Base-by-base conservation (phyloP, 2,113 vertebrate species). In the Myrmecobius fasciatus region DNA sequence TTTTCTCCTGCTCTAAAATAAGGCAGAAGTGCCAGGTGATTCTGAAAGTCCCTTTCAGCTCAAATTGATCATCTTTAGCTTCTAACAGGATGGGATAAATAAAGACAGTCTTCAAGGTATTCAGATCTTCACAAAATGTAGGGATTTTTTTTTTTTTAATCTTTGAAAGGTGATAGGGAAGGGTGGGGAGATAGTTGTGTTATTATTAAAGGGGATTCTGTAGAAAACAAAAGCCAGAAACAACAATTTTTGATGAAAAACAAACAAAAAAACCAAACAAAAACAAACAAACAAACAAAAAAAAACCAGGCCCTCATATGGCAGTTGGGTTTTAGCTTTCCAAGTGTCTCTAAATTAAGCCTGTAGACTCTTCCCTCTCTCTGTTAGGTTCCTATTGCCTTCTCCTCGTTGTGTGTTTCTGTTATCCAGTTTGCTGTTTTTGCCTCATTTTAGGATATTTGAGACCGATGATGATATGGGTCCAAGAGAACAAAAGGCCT, bases 41-140 rank as follows among this genome's bases (percentile, higher is more conserved):
- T 54, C 52, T 49, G 14, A 25, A 49, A 20, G 28, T 0, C 25
- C 3, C 5, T 46, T 89, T 89, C 51, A 26, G 25, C 4, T 91
- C 54, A 12, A 28, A 54, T 54, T 46, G 43, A 43, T 20, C 4
- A 25, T 53, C 90, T 54, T 94, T 5, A 67, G 26, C 53, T 75
- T n/a, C 52, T 51, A 52, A 25, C 31, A 20, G 91, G 53, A 52
- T 67, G 46, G 52, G 28, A 47, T 4, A 22, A 0, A 0, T 31
- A 8, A 91, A 0, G 0, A 54, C 17, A 28, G 28, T 22, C 52
- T 28, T 46, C 2, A 0, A 1, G 20, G 26, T 52, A 7, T 8
- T 9, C 26, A 3, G 3, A 83, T n/a, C 47, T n/a, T 46, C 67
- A 28, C 12, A 48, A 22, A 36, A 56, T 25, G 91, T 25, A 47